phyloP scores from a whole-genome alignment of 2,888 invertebrate genomes.

The Pseudococcus jackbeardsleyi region DNA sequence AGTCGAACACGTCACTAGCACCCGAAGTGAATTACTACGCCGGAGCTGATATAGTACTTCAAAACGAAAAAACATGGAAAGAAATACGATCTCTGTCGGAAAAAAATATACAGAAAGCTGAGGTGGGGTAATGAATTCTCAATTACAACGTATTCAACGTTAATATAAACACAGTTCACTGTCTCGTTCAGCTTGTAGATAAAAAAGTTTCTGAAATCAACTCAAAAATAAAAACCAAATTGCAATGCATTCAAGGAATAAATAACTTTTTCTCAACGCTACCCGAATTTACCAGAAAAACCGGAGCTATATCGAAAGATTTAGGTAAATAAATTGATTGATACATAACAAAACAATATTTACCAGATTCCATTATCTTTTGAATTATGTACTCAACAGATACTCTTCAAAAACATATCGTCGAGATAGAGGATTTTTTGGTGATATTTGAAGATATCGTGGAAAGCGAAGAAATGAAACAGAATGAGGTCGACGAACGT shows the following conservation, averaged over 20 bases:
- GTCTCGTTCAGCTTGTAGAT: constrained; percentile 69
- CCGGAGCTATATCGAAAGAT: constrained; percentile 43
- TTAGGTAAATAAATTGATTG: neutral
- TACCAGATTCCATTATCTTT: neutral
- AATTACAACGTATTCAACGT: neutral
- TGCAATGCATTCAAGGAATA: constrained; percentile 65
- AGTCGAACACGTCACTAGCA: constrained; percentile 56
- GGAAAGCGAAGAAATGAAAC: constrained; percentile 79
- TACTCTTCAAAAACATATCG: constrained; percentile 22
- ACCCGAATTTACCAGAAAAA: constrained; percentile 53
- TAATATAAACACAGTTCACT: neutral
- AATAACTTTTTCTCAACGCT: constrained; percentile 49
- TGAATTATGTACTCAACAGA: neutral
- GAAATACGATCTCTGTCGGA: constrained; percentile 79
- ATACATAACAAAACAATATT: neutral
- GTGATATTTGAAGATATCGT: constrained; percentile 76
- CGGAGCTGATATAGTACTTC: constrained; percentile 78
- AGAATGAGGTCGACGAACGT: constrained; percentile 79
- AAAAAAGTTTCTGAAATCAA: constrained; percentile 72
- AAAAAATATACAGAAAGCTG: constrained; percentile 75
- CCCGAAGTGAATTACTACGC: constrained; percentile 73
- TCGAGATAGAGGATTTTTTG: constrained; percentile 51
- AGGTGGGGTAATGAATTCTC: constrained; percentile 67
- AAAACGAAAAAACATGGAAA: constrained; percentile 81
- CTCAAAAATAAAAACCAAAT: constrained; percentile 70